These are phyloP conservation scores for Cosmorhoe ocellata DNA, from an alignment of 2,888 invertebrate species.

Conservation along the genomic window DNA sequence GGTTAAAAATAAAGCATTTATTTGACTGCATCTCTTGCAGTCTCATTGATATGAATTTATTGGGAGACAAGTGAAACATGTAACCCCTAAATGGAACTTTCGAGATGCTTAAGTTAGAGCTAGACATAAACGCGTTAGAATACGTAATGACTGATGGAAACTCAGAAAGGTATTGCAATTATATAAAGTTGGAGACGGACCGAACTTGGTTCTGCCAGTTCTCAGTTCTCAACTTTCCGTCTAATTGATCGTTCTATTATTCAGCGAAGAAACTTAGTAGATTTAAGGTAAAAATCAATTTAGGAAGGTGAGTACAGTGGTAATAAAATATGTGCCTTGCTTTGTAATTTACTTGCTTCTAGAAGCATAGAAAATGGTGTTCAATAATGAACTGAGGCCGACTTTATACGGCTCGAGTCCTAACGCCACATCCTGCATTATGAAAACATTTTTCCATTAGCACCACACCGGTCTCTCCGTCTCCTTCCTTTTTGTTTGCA, in stretches of 20 bases:
- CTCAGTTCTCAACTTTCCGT: slow-evolving; percentile 33
- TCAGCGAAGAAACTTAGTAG: slow-evolving; percentile 52
- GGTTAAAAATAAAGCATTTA: too few relatives aligned
- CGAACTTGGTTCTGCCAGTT: slow-evolving; percentile 47
- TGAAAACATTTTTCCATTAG: too few relatives aligned
- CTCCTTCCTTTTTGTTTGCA: too few relatives aligned
- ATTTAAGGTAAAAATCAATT: slow-evolving; percentile 8
- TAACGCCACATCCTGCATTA: too few relatives aligned
- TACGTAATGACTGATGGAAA: slow-evolving; percentile 51
- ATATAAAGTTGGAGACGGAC: slow-evolving; percentile 49
- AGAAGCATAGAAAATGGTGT: too few relatives aligned
- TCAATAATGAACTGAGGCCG: too few relatives aligned
- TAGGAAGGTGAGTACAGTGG: too few relatives aligned
- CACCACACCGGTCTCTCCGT: background rate
- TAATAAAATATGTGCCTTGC: too few relatives aligned
- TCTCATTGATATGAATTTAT: too few relatives aligned
- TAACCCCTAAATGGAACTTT: background rate
- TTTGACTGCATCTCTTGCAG: too few relatives aligned
- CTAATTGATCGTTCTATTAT: slow-evolving; percentile 75
- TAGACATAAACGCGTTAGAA: slow-evolving; percentile 38
- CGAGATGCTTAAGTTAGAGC: slow-evolving; percentile 7
- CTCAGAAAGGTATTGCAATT: slow-evolving; percentile 59
- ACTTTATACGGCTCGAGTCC: too few relatives aligned
- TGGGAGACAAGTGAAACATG: background rate
- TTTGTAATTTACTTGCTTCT: too few relatives aligned